Evolutionary conservation across 1,140 invertebrate species (phyloP), one percentile per base, ranked within the genome.

Genomic region (Cardiocondyla obscurior): DNA sequence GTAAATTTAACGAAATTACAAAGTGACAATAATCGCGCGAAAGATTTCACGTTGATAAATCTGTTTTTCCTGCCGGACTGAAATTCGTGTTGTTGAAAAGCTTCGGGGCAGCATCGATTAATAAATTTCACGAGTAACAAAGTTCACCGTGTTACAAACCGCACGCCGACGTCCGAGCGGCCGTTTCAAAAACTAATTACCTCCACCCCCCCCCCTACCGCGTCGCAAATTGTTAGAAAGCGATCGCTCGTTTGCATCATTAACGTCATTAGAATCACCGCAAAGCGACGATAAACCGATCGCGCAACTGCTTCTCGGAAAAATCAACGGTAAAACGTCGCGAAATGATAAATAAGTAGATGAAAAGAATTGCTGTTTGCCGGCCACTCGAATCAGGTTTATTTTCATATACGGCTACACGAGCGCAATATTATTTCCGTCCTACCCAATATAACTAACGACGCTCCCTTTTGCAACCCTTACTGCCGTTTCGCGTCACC

Each of bases 361-460:
- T 39, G 46, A 65, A 67, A 67, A 19, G 22, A 7, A 53, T 19
- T 69, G 22, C 42, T 69, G 46, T 67, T 36, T 67, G 62, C 33
- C 19, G 14, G 19, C 12, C 36, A 33, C 25, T 51, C 36, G 22
- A 67, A 77, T 77, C 46, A 30, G 74, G 19, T 79, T 67, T 79
- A 79, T 79, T 79, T 79, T 67, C 3, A 46, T 79, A 25, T 30
- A 62, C 70, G 53, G 39, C 10, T 58, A 39, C 62, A 65, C 60
- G 8, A 42, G 28, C 28, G 10, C 12, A 16, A 58, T 53, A 53
- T 74, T 64, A 74, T 62, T 73, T 73, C 46, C 39, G 72, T 81
- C 76, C 51, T 82, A 82, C 57, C 76, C 67, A 74, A 81, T 84
- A 86, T 86, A 82, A 72, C 70, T 55, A 86, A 76, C 69, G 83